These are phyloP conservation scores for Leptopterna dolabrata DNA, from an alignment of 2,888 invertebrate genomes.

Conservation along the genomic window DNA sequence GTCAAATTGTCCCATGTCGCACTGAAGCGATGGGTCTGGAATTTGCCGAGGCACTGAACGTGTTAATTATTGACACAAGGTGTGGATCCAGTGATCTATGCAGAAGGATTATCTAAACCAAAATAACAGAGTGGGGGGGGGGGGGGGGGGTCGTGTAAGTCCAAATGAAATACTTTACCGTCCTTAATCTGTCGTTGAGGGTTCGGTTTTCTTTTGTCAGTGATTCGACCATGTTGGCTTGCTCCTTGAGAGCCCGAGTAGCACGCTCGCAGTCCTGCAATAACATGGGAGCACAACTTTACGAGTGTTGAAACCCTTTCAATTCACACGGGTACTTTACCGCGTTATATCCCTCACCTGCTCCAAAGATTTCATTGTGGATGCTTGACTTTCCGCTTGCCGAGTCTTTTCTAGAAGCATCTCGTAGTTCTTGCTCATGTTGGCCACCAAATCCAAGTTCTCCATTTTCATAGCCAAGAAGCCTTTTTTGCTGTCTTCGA, in stretches of 20 bases:
- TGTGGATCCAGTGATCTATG: too few relatives aligned
- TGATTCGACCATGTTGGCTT: constrained; percentile 30
- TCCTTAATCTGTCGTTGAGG: neutral
- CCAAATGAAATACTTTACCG: neutral
- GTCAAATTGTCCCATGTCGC: too few relatives aligned
- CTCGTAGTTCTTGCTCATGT: constrained; percentile 16
- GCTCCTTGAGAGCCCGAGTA: constrained; percentile 27
- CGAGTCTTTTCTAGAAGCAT: constrained; percentile 26
- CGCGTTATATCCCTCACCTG: neutral
- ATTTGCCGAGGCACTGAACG: too few relatives aligned
- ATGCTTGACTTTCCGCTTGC: neutral
- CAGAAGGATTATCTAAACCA: too few relatives aligned
- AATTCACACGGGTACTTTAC: neutral
- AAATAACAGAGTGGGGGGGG: too few relatives aligned
- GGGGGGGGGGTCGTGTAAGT: too few relatives aligned
- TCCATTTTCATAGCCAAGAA: constrained; percentile 30
- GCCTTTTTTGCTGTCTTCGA: constrained; percentile 12
- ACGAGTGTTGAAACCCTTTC: neutral
- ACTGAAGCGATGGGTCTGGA: too few relatives aligned
- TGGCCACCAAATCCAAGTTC: constrained; percentile 32
- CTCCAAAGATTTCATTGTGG: constrained; percentile 17
- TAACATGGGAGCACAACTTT: neutral
- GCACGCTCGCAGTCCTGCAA: constrained; percentile 42
- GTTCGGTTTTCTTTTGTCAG: neutral
- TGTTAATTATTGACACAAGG: too few relatives aligned